phyloP scores from a whole-genome alignment of 2,113 vertebrate species.

The Athene noctua region DNA sequence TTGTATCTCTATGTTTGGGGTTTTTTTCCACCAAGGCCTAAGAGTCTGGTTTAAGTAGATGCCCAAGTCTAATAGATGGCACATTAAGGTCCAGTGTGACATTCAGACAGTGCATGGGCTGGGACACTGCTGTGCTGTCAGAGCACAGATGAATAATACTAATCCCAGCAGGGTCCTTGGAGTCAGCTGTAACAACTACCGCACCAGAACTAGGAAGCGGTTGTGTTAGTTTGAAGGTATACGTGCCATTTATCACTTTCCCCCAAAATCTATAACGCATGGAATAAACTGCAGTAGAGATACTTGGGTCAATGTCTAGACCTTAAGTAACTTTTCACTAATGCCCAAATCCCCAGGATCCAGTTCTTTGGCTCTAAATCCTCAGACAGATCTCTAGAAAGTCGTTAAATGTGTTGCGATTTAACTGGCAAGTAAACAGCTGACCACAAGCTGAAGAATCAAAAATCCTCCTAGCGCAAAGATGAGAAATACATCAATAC shows the following conservation, averaged over 20 bases:
- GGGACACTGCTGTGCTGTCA: neutral
- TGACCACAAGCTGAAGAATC: neutral
- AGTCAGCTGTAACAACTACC: neutral
- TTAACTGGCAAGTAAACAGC: slow-evolving; percentile 1
- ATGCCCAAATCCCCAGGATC: slow-evolving; percentile 47
- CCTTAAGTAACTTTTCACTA: slow-evolving; percentile 40
- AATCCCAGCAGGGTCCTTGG: neutral
- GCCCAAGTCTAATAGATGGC: neutral
- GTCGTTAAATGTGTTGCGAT: neutral
- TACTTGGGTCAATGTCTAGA: slow-evolving; percentile 2
- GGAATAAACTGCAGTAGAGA: neutral
- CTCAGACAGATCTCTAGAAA: neutral
- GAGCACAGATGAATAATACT: neutral
- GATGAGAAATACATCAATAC: slow-evolving; percentile 37
- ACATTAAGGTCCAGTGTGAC: neutral
- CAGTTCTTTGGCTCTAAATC: slow-evolving; percentile 7
- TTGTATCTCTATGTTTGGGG: fast-evolving
- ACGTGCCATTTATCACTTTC: neutral
- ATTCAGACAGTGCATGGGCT: neutral
- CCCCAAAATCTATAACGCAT: neutral
- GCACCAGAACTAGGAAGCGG: neutral
- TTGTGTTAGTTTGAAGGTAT: neutral
- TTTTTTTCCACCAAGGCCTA: neutral
- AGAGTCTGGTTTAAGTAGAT: neutral
- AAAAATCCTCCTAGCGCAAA: neutral